Evolutionary conservation across 2,113 vertebrate genomes (phyloP).

Genomic region (Strigops habroptila): DNA sequence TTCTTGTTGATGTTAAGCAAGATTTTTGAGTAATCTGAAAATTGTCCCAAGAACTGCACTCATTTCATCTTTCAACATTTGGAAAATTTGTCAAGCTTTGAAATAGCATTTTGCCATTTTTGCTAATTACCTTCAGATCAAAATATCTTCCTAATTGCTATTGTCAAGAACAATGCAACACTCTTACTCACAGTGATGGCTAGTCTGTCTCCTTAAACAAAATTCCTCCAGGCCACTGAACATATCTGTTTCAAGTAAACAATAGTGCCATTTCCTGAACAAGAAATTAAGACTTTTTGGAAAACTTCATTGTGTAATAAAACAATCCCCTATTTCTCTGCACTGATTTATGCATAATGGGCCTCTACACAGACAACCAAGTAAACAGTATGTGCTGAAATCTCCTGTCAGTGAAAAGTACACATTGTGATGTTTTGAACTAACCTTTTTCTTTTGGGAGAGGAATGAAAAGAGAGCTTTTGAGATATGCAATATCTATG

Average conservation of each 20-base stretch:
- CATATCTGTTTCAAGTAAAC: conserved; percentile 36
- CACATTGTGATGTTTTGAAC: background rate
- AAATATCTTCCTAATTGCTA: background rate
- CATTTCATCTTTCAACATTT: background rate
- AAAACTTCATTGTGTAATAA: conserved; percentile 12
- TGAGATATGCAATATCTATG: background rate
- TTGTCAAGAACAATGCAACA: background rate
- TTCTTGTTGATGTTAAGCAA: conserved; percentile 15
- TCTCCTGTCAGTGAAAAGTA: background rate
- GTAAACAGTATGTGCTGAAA: background rate
- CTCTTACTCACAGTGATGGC: background rate
- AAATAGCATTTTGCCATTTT: background rate
- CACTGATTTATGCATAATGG: background rate
- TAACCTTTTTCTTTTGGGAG: background rate
- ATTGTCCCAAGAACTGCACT: background rate
- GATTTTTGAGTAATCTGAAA: background rate
- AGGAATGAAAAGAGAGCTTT: background rate
- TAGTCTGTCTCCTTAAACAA: background rate
- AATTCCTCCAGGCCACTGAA: background rate
- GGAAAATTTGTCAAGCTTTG: background rate
- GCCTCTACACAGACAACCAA: background rate
- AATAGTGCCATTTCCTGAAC: background rate
- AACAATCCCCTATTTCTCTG: background rate
- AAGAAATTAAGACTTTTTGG: background rate
- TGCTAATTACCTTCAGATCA: background rate